Conservation (phyloP, 2,113 vertebrate genomes). For the Oceanodroma tethys region DNA sequence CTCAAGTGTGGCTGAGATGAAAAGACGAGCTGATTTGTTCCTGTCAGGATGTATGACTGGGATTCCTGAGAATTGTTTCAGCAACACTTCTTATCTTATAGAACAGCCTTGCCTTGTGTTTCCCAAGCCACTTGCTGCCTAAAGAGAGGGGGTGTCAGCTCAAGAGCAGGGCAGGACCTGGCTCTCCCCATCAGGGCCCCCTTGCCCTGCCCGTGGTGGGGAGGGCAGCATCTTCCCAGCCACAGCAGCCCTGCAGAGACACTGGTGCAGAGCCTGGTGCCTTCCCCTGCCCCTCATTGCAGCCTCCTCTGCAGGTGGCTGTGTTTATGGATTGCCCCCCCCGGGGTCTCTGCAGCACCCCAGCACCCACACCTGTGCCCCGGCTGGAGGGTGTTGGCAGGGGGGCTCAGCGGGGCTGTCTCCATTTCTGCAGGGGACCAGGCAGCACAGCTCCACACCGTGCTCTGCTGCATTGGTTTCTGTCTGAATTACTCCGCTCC, state of each 20-base stretch:
- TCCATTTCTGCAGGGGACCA: neutral
- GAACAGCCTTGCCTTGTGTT: neutral
- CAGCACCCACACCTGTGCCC: neutral
- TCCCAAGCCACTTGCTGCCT: rapidly evolving
- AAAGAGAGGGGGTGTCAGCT: neutral
- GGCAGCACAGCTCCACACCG: neutral
- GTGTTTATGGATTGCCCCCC: neutral
- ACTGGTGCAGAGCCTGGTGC: neutral
- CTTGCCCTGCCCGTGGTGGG: neutral
- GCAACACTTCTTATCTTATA: too few relatives aligned
- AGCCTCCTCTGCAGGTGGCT: neutral
- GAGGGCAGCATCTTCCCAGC: neutral
- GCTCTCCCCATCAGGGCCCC: neutral
- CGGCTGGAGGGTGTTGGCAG: rapidly evolving
- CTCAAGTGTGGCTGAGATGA: rapidly evolving
- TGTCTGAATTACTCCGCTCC: neutral
- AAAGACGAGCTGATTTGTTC: neutral
- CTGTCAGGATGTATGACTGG: neutral
- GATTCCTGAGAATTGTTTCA: neutral
- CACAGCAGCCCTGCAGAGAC: rapidly evolving
- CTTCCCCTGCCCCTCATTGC: neutral
- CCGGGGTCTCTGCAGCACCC: neutral
- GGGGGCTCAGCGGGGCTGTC: neutral
- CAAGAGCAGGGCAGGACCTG: neutral
- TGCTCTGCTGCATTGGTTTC: neutral